A percentile compares a stretch with the other conserved stretches of the same genome.
These are phyloP conservation scores for Babylonia areolata DNA, from an alignment of 1,140 invertebrate genomes.

Conservation along the genomic window DNA sequence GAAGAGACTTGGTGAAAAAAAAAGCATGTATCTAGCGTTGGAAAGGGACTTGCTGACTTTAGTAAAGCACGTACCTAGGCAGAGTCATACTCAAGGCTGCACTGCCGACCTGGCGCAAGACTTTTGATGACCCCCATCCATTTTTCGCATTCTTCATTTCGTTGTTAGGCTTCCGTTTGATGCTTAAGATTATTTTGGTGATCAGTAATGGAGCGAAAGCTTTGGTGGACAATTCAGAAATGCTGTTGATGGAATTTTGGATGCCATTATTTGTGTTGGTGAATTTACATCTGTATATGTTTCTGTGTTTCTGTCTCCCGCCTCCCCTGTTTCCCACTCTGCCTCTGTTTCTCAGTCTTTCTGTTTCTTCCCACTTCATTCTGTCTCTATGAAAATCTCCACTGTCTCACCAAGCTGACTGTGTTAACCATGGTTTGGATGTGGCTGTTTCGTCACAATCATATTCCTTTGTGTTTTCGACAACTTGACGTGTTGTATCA, in stretches of 20 bases:
- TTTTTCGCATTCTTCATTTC: neutral
- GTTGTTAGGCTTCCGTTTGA: neutral
- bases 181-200: neutral
- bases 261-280: neutral
- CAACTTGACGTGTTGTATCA: neutral
- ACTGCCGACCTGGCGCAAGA: neutral
- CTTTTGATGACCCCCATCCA: neutral
- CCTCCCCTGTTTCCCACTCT: neutral
- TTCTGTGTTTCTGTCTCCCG: neutral
- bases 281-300: neutral
- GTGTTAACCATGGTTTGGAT: slow-evolving; percentile 4
- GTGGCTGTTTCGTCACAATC: neutral
- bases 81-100: neutral
- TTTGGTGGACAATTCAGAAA: neutral
- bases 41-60: neutral
- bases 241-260: neutral
- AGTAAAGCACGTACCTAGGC: neutral
- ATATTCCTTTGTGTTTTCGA: neutral
- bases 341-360: neutral
- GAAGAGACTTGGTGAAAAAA: neutral
- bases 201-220: neutral
- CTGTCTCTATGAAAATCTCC: slow-evolving; percentile 45
- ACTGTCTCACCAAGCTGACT: neutral
- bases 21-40: neutral
- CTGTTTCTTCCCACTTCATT: slow-evolving; percentile 32